phyloP scores from a whole-genome alignment of 1,140 invertebrate species.

The Paraescarpia echinospica region DNA sequence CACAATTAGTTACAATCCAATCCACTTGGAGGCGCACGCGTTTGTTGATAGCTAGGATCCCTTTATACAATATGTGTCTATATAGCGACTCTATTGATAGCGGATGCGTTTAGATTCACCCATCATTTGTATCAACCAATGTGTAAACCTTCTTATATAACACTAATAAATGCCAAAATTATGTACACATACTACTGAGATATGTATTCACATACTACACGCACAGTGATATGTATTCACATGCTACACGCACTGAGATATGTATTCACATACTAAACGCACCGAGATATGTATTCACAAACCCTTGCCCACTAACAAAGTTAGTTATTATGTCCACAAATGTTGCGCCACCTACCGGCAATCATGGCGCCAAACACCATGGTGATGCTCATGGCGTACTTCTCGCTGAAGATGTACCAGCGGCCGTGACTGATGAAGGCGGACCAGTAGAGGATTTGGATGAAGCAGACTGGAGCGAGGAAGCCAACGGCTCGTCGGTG shows the following conservation, averaged over 20 bases:
- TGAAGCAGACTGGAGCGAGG: constrained; percentile 15
- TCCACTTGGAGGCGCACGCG: no score
- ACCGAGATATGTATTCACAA: no score
- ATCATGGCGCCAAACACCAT: constrained; percentile 25
- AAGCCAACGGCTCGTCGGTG: constrained; percentile 7
- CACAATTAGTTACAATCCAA: neutral
- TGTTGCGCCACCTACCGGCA: constrained; percentile 17
- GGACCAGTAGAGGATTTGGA: constrained; percentile 27
- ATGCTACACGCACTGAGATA: no score
- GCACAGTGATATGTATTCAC: no score
- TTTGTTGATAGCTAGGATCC: neutral
- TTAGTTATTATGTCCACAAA: neutral
- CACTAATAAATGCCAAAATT: no score
- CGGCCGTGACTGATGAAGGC: constrained; percentile 21
- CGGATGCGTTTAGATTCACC: neutral
- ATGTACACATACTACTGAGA: no score
- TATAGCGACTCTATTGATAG: no score
- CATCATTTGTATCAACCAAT: neutral
- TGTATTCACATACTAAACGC: no score
- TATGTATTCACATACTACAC: no score
- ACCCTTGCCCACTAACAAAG: no score
- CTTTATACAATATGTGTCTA: neutral
- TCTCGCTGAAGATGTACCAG: constrained; percentile 23
- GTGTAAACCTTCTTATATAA: no score
- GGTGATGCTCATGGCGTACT: constrained; percentile 23